Percentiles rank a stretch among this genome's conserved stretches.
These are phyloP conservation scores for Neogobius melanostomus DNA, from an alignment of 2,113 vertebrate species.

Conservation along the genomic window DNA sequence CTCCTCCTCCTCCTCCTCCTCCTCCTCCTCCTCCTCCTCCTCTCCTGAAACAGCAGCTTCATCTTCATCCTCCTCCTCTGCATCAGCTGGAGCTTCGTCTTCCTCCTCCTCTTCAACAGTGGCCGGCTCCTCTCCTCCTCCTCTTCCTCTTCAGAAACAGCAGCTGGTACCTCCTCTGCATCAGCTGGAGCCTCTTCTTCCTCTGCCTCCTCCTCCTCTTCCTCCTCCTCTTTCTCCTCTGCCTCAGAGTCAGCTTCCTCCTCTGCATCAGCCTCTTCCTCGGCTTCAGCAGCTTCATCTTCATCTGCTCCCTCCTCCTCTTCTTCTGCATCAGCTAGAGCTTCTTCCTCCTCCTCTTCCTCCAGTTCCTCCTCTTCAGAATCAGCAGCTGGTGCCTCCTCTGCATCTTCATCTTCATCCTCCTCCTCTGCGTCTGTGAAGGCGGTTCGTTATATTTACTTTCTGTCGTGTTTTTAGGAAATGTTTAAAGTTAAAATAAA, in stretches of 20 bases:
- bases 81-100: neutral
- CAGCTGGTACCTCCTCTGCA: neutral
- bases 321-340: too few relatives aligned
- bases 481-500: too few relatives aligned
- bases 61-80: slow-evolving; percentile 9
- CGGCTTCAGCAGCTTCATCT: too few relatives aligned
- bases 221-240: neutral
- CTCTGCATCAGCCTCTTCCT: too few relatives aligned
- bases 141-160: slow-evolving; percentile 4
- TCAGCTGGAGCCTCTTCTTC: neutral
- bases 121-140: slow-evolving; percentile 17
- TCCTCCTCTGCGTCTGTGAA: too few relatives aligned
- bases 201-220: neutral
- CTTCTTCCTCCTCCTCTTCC: neutral
- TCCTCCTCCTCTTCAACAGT: slow-evolving; percentile 3
- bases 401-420: too few relatives aligned
- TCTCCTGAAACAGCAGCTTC: neutral
- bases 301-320: too few relatives aligned
- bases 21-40: neutral
- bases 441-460: too few relatives aligned
- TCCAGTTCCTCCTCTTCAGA: neutral
- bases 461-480: too few relatives aligned
- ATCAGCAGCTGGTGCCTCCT: too few relatives aligned
- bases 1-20: neutral
- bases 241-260: too few relatives aligned